phyloP scores from a whole-genome alignment of 2,113 vertebrate genomes.

The Amphiprion percula region DNA sequence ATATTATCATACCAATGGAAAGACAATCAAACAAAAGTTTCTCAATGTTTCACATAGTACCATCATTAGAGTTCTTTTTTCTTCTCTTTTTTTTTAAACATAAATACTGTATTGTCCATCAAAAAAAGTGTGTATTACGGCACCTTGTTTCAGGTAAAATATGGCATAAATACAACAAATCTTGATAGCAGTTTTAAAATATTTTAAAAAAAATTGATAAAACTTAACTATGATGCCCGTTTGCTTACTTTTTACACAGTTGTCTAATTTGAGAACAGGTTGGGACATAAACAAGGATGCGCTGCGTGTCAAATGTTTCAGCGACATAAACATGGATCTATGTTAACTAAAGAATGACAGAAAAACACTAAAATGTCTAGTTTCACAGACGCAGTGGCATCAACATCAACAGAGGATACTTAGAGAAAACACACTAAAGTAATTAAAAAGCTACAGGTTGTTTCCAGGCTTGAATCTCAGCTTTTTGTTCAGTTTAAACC shows the following conservation, averaged over 20 bases:
- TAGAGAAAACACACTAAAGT: constrained; percentile 12
- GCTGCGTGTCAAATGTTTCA: neutral
- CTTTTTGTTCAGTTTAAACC: constrained; percentile 12
- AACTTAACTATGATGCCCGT: constrained; percentile 12
- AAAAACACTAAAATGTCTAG: constrained; percentile 6
- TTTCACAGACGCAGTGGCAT: constrained; percentile 6
- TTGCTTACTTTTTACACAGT: constrained; percentile 23
- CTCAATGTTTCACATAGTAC: constrained; percentile 4
- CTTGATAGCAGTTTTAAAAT: constrained; percentile 4
- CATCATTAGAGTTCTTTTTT: constrained; percentile 5
- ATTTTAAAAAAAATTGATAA: constrained; percentile 11
- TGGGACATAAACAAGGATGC: neutral
- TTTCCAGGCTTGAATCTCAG: constrained; percentile 24
- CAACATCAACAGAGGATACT: neutral
- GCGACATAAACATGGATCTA: neutral
- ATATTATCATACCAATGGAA: constrained; percentile 22
- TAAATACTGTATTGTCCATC: constrained; percentile 28
- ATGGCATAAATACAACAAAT: constrained; percentile 23
- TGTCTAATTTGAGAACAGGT: constrained; percentile 29
- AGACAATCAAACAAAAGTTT: constrained; percentile 22
- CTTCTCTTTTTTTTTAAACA: neutral
- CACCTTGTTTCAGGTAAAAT: constrained; percentile 28
- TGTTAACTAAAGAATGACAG: neutral
- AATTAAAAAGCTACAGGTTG: constrained; percentile 15
- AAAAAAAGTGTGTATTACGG: constrained; percentile 21